Evolutionary conservation across 2,113 vertebrate species (phyloP).

Genomic region (Mystacornis crossleyi): DNA sequence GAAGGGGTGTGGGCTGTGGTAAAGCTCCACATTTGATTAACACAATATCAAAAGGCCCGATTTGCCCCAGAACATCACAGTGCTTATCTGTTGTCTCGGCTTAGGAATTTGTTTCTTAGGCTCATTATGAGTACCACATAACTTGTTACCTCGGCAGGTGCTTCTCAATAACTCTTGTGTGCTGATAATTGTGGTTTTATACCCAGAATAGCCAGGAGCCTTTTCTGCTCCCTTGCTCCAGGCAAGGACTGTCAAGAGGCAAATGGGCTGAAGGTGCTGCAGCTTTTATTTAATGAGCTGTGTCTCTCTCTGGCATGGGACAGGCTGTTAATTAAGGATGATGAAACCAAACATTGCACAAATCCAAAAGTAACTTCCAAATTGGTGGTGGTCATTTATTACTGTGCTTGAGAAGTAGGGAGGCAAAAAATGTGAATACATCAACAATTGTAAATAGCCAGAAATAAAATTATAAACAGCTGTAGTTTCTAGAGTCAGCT

Average conservation of each 20-base stretch:
- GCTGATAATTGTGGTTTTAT: not conserved
- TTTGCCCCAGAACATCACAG: not conserved
- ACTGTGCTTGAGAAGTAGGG: not conserved
- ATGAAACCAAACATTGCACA: not conserved
- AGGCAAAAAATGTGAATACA: not conserved
- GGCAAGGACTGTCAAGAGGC: not conserved
- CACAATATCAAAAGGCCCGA: fast-evolving
- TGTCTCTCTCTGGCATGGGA: not conserved
- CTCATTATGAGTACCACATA: not conserved
- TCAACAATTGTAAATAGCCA: not conserved
- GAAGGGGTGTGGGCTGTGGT: not conserved
- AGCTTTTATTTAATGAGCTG: not conserved
- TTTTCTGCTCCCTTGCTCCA: not conserved
- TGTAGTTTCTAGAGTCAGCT: not conserved
- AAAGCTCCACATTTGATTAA: not conserved
- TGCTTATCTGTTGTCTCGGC: not conserved
- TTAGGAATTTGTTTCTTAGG: not conserved
- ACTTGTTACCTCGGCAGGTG: not conserved
- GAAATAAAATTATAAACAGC: not conserved
- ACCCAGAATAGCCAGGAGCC: not conserved
- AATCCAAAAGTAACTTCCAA: not conserved
- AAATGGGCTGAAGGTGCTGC: not conserved
- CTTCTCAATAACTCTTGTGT: not conserved
- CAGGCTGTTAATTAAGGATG: not conserved
- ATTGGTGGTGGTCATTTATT: not conserved